Conservation (phyloP, 2,888 invertebrate species). For the Belgica antarctica region DNA sequence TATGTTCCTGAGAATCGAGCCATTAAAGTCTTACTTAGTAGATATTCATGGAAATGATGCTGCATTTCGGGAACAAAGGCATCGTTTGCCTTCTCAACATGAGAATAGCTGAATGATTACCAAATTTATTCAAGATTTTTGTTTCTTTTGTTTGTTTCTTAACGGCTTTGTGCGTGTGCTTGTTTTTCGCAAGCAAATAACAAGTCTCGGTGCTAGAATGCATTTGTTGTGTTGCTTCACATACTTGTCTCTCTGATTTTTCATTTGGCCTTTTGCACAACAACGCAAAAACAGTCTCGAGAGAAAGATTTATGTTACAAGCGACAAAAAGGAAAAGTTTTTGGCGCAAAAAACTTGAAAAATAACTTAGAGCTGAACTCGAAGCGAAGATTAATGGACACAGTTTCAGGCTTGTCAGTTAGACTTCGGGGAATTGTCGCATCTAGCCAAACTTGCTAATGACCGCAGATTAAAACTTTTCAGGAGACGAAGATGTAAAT, state of each 20-base stretch:
- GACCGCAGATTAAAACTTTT: slow-evolving; percentile 29
- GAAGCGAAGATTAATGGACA: slow-evolving; percentile 39
- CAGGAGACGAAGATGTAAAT: not conserved
- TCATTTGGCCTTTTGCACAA: not conserved
- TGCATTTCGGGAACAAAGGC: not conserved
- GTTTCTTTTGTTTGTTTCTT: slow-evolving; percentile 22
- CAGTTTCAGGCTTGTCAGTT: slow-evolving; percentile 33
- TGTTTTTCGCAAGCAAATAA: not conserved
- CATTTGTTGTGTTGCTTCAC: slow-evolving; percentile 16
- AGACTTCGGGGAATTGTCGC: slow-evolving; percentile 36
- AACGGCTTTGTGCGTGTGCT: slow-evolving; percentile 10
- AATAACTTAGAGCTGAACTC: slow-evolving; percentile 3
- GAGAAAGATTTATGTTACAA: slow-evolving; percentile 34
- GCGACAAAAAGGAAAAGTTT: not conserved
- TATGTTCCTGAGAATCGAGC: not conserved
- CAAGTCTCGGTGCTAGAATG: slow-evolving; percentile 3
- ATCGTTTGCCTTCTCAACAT: not conserved
- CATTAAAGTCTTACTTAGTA: too few relatives aligned
- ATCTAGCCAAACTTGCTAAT: slow-evolving; percentile 26
- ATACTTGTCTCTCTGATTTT: not conserved
- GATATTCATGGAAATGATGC: not conserved
- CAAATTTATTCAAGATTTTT: slow-evolving; percentile 15
- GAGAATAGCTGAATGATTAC: slow-evolving; percentile 33
- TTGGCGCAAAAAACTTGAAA: slow-evolving; percentile 8
- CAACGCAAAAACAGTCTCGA: slow-evolving; percentile 8